These are phyloP conservation scores for Drosophila ezoana DNA, from an alignment of 2,888 invertebrate genomes.

Conservation along the genomic window DNA sequence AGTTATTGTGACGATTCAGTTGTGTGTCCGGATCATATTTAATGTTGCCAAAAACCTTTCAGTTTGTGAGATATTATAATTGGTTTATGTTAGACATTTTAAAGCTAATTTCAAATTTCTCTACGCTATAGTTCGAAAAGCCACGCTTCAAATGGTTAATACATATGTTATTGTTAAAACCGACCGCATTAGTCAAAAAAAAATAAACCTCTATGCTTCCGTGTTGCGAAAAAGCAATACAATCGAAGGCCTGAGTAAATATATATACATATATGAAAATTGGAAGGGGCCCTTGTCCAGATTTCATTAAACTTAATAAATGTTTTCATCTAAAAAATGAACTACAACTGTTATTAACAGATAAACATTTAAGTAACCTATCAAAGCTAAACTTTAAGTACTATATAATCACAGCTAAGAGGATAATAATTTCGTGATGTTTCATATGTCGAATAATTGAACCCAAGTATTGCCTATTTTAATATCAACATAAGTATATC, in stretches of 20 bases:
- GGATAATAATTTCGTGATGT: background rate
- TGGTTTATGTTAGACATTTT: conserved; percentile 35
- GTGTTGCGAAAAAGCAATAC: conserved; percentile 8
- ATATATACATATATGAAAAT: conserved; percentile 30
- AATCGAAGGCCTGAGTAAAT: conserved; percentile 18
- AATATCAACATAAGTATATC: conserved; percentile 2
- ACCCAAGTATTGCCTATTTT: background rate
- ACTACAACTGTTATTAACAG: too few relatives aligned
- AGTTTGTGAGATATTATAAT: conserved; percentile 66
- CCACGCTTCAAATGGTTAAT: background rate
- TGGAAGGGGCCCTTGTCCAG: background rate
- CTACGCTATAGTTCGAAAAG: conserved; percentile 12
- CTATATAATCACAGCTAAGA: background rate
- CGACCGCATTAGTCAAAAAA: background rate
- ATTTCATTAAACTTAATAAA: background rate
- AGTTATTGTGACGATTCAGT: conserved; percentile 98
- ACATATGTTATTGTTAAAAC: background rate
- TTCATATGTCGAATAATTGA: background rate
- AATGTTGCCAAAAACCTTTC: conserved; percentile 97
- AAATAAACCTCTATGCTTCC: conserved; percentile 3
- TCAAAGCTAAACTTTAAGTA: background rate
- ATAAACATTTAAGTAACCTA: background rate
- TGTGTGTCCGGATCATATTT: conserved; percentile 92
- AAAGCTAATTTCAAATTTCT: conserved; percentile 13
- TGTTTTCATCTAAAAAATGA: too few relatives aligned